Base-by-base conservation (phyloP, 2,797 vertebrate species). In the Pipistrellus pygmaeus region DNA sequence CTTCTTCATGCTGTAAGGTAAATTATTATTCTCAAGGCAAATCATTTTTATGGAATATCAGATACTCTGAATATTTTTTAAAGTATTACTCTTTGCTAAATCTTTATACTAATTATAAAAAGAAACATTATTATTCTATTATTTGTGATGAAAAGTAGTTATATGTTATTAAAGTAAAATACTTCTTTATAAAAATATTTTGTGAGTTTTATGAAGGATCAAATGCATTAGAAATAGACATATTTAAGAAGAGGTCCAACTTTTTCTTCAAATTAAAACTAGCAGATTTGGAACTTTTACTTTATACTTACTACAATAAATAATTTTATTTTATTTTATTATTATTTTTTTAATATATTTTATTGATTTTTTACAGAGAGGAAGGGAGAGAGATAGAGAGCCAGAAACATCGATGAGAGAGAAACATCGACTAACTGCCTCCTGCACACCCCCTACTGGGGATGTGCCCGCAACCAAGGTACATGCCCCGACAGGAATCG, bases 261-360 rank as follows among this genome's bases (percentile, higher is more conserved):
- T 62, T 32, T 66, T 53, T 93, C 90, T 90, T 87, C 7, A 80
- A 71, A 51, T 66, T 90, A 48, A 23, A 32, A 71, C 71, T 75
- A 30, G 21, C 8, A 15, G 13, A 62, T 14, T 62, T 73, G 25
- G n/a, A 57, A 77, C 7, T 66, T 73, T 89, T 64, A n/a, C 13
- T 87, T 92, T 88, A 8, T 15, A 55, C 62, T 90, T 92, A 68
- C 30, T 48, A 3, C 84, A 38, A 51, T 20, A 64, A 44, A 21
- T 84, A 62, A 51, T 44, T 44, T 10, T 44, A 44, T 44, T 38
- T 38, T 38, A 38, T 38, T 38, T 38, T 38, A 38, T 38, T 38
- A 38, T 38, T 35, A 4, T 38, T 38, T 38, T 38, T 38, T 38
- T 5, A 38, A 35, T 23, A 51, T n/a, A 32, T 38, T 38, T 38